phyloP scores from a whole-genome alignment of 1,140 invertebrate species.

The Frieseomelitta varia region DNA sequence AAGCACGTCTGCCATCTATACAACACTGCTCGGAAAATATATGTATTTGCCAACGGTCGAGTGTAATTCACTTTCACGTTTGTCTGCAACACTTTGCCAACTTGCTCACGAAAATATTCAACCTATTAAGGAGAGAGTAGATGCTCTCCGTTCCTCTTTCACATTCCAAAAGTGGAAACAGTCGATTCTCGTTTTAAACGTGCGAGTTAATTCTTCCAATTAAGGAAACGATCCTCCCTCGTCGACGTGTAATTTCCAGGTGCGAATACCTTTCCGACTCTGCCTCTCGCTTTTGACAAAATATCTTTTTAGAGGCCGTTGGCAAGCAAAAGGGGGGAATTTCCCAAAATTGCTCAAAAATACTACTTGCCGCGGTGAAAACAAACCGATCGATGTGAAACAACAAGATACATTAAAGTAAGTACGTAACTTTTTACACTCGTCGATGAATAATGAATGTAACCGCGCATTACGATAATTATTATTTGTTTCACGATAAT shows the following conservation, averaged over 20 bases:
- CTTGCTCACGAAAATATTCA: constrained; percentile 22
- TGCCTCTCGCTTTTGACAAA: neutral
- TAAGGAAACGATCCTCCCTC: neutral
- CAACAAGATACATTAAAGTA: neutral
- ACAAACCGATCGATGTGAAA: neutral
- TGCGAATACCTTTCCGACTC: neutral
- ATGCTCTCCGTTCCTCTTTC: neutral
- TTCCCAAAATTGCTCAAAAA: too few species aligned
- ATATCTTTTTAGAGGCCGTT: too few species aligned
- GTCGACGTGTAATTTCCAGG: neutral
- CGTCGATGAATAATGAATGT: neutral
- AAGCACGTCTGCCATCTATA: constrained; percentile 47
- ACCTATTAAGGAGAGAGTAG: constrained; percentile 2
- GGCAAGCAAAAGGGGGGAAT: too few species aligned
- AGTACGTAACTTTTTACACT: neutral
- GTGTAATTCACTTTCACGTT: constrained; percentile 58
- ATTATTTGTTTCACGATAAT: neutral
- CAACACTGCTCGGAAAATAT: constrained; percentile 55
- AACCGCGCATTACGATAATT: neutral
- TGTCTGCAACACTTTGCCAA: constrained; percentile 53
- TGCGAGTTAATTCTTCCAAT: neutral
- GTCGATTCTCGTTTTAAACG: neutral
- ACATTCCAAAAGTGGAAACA: neutral
- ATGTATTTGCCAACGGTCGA: constrained; percentile 46
- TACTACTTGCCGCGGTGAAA: too few species aligned